These are phyloP conservation scores for Cheilosia grossa DNA, from an alignment of 2,888 invertebrate species.

Conservation along the genomic window DNA sequence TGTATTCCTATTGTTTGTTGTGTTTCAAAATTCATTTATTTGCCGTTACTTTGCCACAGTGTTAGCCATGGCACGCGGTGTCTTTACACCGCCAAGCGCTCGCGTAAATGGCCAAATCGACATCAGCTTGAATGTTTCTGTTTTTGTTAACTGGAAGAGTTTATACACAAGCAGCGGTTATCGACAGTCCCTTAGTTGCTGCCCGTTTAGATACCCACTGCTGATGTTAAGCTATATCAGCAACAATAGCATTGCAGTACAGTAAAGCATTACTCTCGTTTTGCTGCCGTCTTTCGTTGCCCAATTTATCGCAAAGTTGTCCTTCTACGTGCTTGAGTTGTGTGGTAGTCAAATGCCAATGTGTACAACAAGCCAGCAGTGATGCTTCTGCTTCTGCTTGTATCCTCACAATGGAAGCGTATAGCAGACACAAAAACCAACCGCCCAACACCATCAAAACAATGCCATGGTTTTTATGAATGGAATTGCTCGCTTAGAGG, in stretches of 20 bases:
- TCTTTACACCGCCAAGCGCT: constrained; percentile 9
- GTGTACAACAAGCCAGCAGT: constrained; percentile 18
- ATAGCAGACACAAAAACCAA: constrained; percentile 52
- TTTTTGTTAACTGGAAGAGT: constrained; percentile 35
- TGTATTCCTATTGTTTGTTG: no score
- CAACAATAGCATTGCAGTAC: constrained; percentile 24
- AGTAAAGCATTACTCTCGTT: constrained; percentile 14
- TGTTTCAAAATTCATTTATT: no score
- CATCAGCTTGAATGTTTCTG: constrained; percentile 28
- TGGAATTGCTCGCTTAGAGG: constrained; percentile 81
- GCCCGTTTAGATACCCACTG: constrained; percentile 23
- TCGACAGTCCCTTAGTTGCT: constrained; percentile 16
- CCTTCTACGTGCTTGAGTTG: constrained; percentile 25
- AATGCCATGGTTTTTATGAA: constrained; percentile 83
- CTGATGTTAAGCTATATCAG: constrained; percentile 31
- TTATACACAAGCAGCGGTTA: constrained; percentile 24
- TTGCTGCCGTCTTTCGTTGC: constrained; percentile 33
- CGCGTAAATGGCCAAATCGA: constrained; percentile 24
- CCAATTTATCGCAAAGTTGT: constrained; percentile 49
- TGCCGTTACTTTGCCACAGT: constrained; percentile 6
- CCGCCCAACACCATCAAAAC: constrained; percentile 77
- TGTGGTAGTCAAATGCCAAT: constrained; percentile 29
- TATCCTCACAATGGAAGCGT: constrained; percentile 34
- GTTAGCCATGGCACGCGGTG: constrained; percentile 17
- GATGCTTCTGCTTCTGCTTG: constrained; percentile 15